Base-by-base conservation (phyloP, 2,113 vertebrate species). In the Solea senegalensis region DNA sequence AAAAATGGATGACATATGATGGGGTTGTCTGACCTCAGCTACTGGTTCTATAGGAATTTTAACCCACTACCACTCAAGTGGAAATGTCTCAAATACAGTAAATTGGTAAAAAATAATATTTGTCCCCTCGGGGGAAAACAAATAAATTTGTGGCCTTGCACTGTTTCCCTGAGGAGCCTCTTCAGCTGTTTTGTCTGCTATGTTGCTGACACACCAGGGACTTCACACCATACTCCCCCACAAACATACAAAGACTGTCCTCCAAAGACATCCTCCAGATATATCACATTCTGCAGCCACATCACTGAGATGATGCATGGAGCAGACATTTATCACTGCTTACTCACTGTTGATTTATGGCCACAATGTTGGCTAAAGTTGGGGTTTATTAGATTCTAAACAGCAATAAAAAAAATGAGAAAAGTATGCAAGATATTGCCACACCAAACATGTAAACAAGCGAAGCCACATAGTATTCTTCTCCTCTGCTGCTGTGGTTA, bases 171-270 rank as follows among this genome's bases (percentile, higher is more conserved):
- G 13, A 62, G 51, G 71, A 76, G 66, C 73, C 27, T 80, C 45
- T 59, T 86, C 78, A 81, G 76, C 68, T 78, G 7, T 74, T 82
- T 83, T 43, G 58, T 34, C 65, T 78, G 65, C 79, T 71, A 61
- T 72, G 62, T 51, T 83, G 79, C 77, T 83, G 81, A 91, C 81
- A 89, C 79, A 62, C 69, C 68, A 48, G 79, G 70, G 81, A 83
- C 53, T 76, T 86, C 68, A 82, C 76, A 78, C 67, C 51, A 43
- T 11, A 72, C 81, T 63, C 75, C 72, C 66, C 66, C 82, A 59
- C 82, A 85, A 53, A 69, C 65, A 43, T 21, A 58, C 73, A 83
- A 70, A 66, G 65, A 77, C 76, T 58, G 56, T 69, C 61, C 68
- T 73, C 59, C 52, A 78, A 82, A 79, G 71, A 71, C 71, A 75